A percentile compares a stretch with the other conserved stretches of the same genome.
phyloP scores from a whole-genome alignment of 2,113 vertebrate genomes.

The Rhynchopsitta pachyrhyncha region DNA sequence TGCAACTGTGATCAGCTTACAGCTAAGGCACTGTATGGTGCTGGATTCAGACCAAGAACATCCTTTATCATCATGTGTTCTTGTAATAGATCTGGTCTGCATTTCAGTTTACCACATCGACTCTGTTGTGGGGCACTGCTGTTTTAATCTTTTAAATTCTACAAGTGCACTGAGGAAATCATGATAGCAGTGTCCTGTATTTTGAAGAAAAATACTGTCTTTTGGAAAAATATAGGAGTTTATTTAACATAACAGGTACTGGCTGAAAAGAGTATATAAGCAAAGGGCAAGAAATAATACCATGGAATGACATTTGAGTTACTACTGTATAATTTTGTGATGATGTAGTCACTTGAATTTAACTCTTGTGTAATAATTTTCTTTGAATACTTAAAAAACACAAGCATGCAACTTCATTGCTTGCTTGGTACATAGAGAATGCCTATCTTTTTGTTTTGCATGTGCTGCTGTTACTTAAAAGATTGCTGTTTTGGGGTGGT shows the following conservation, averaged over 20 bases:
- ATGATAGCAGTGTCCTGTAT: not conserved
- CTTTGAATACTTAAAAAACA: not conserved
- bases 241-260: not conserved
- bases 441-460: not conserved
- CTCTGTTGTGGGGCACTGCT: not conserved
- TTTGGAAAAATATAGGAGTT: not conserved
- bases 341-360: not conserved
- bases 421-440: not conserved
- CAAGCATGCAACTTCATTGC: not conserved
- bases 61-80: not conserved
- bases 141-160: not conserved
- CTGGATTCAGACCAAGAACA: not conserved
- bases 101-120: not conserved
- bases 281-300: not conserved
- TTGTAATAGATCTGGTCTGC: not conserved
- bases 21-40: not conserved
- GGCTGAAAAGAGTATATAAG: not conserved
- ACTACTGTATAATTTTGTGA: not conserved
- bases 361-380: not conserved
- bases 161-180: not conserved
- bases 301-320: not conserved
- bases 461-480: not conserved
- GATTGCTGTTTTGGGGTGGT: not conserved
- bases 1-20: not conserved
- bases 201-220: not conserved